Base-by-base conservation (phyloP, 2,113 vertebrate genomes). In the Paraplagusia blochii region DNA sequence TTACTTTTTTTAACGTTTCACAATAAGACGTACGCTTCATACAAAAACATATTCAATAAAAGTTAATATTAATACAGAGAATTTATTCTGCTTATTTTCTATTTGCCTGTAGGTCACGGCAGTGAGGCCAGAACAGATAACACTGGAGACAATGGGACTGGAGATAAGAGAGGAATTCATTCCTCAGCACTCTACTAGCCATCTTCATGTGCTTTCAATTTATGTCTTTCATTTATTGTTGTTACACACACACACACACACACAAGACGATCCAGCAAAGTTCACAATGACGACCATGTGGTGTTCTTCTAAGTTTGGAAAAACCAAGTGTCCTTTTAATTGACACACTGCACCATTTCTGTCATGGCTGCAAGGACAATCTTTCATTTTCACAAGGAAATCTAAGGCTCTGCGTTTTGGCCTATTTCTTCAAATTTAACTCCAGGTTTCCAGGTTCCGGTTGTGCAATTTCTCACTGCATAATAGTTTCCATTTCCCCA, bases 391-490 rank as follows among this genome's bases (percentile, higher is more conserved):
- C 3, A 2, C 22, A 4, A 29, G 22, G 6, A 29, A 29, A 29
- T 29, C 22, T 29, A 29, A 29, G 22, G 6, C 2, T 29, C 22
- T 29, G 22, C 22, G 6, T 29, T 2, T 29, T 29, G 2, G 22
- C 6, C 6, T 57, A 76, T 81, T 83, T 72, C 72, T 78, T 58
- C n/a, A 39, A 62, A 76, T 66, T 42, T 38, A 48, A 60, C 45
- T 62, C 11, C 58, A n/a, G n/a, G 19, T 43, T 49, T 14, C 53
- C 48, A 61, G 42, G 53, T 69, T 55, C 53, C 72, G 67, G 83
- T 84, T 76, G 81, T 77, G 63, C 61, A 75, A 51, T 76, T 74
- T 53, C 72, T 78, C 36, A 54, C 54, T 62, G 63, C 63, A 38
- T 88, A 61, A 53, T 55, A 52, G 49, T 35, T 36, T 43, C 18